phyloP scores from a whole-genome alignment of 2,888 invertebrate species.

The Branchellion lobata region DNA sequence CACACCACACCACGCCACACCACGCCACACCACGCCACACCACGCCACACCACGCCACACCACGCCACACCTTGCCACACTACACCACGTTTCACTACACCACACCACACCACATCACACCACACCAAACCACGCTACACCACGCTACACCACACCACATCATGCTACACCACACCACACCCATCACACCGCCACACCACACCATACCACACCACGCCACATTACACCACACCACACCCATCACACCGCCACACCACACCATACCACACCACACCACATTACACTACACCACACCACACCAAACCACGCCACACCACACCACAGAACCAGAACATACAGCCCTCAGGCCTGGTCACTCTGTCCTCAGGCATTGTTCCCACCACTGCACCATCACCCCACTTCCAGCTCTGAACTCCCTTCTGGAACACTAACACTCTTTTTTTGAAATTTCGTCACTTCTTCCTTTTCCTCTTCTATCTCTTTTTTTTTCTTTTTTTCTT shows the following conservation, averaged over 20 bases:
- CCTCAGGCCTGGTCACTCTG: conserved; percentile 22
- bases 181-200: not conserved
- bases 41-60: no score
- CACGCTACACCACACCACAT: not conserved
- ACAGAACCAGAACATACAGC: conserved; percentile 33
- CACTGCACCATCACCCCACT: not conserved
- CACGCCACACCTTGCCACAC: no score
- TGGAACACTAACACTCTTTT: not conserved
- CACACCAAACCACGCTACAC: no score
- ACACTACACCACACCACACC: not conserved
- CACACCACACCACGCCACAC: no score
- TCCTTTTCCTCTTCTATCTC: not conserved
- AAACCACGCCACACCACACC: no score
- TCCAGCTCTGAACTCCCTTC: conserved; percentile 39
- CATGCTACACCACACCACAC: not conserved
- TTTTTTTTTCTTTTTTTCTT: not conserved
- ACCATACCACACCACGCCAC: not conserved
- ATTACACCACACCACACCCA: not conserved
- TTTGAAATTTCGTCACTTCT: not conserved
- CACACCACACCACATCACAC: not conserved
- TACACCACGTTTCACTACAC: not conserved
- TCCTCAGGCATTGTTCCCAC: conserved; percentile 13
- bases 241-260: not conserved
- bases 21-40: no score
- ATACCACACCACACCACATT: not conserved